Percentiles rank a stretch among this genome's conserved stretches.
Conservation (phyloP, 1,140 invertebrate species). For the Drosophila navojoa region DNA sequence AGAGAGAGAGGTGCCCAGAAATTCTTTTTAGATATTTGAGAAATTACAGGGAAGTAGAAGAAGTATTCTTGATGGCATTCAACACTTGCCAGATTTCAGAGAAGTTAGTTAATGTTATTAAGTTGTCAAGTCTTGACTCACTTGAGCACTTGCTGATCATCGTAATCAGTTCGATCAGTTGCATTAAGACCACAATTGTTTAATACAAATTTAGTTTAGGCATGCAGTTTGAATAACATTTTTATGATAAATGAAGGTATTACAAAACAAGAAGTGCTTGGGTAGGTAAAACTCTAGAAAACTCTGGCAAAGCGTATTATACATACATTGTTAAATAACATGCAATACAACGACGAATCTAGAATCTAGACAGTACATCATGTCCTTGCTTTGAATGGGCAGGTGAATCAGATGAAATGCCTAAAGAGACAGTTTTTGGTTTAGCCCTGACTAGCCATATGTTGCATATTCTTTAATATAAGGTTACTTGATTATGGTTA, state of each 20-base stretch:
- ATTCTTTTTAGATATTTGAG: constrained; percentile 29
- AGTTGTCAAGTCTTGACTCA: not conserved
- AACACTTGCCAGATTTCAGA: not conserved
- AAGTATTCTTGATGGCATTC: not conserved
- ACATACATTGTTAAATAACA: not conserved
- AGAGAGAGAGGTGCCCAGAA: constrained; percentile 42
- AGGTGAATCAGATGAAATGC: not conserved
- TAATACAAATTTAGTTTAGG: not conserved
- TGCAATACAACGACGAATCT: not conserved
- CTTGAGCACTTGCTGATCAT: not conserved
- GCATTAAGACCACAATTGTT: constrained; percentile 4
- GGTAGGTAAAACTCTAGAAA: not conserved
- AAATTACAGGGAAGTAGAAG: constrained; percentile 9
- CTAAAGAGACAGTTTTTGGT: too few species aligned
- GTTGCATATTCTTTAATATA: not conserved
- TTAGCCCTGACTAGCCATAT: too few species aligned
- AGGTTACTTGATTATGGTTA: not conserved
- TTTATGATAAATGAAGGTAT: not conserved
- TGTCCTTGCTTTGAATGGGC: not conserved
- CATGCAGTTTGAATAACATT: constrained; percentile 11
- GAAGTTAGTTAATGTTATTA: too few species aligned
- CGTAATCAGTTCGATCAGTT: not conserved
- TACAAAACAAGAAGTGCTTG: not conserved
- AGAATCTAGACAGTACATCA: too few species aligned
- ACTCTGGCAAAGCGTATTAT: not conserved